A percentile compares a stretch with the other conserved stretches of the same genome.
Evolutionary conservation across 2,113 vertebrate species (phyloP).

Genomic region (Ploceus nigricollis): DNA sequence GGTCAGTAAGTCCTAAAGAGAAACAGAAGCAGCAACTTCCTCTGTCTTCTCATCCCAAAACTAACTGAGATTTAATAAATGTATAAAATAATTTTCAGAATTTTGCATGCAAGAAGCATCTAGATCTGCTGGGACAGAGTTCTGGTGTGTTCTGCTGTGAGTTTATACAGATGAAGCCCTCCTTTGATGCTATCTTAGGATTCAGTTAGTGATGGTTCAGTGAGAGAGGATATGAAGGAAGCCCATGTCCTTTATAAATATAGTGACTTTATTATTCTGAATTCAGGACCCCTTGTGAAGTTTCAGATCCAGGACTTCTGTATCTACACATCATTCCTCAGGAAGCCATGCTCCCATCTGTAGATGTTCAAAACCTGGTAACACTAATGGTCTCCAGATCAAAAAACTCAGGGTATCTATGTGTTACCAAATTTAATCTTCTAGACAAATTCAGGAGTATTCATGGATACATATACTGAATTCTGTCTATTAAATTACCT

Average conservation of each 20-base stretch:
- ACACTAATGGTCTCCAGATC: background rate
- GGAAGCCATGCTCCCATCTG: background rate
- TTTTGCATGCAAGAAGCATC: background rate
- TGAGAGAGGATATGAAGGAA: background rate
- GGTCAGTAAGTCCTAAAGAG: background rate
- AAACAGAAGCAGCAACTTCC: background rate
- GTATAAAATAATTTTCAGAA: background rate
- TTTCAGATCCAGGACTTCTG: background rate
- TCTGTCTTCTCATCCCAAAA: background rate
- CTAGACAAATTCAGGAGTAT: background rate
- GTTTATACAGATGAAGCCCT: background rate
- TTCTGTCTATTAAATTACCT: background rate
- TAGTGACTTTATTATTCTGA: background rate
- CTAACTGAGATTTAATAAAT: background rate
- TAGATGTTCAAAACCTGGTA: background rate
- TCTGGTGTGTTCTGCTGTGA: background rate
- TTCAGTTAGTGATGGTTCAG: background rate
- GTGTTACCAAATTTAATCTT: background rate
- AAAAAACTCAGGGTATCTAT: background rate
- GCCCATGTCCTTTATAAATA: background rate
- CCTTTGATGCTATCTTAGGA: background rate
- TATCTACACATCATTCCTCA: background rate
- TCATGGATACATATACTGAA: background rate
- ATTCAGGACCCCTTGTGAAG: background rate
- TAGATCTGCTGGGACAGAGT: background rate